Evolutionary conservation across 30 jellyfish, hydroid and myxozoan genomes (phyloP).

Genomic region (Cassiopea andromeda): DNA sequence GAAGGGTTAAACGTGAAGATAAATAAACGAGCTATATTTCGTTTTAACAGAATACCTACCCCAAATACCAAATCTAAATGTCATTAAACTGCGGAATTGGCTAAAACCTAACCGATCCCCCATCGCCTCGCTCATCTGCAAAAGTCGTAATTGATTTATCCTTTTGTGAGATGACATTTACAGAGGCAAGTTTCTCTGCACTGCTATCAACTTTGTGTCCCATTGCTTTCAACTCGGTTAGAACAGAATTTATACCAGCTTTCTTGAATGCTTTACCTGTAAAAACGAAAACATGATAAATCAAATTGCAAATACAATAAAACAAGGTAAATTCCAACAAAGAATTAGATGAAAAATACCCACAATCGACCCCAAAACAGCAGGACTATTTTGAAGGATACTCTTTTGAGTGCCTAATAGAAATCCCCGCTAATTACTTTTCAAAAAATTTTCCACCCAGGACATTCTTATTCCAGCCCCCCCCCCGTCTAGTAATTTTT

Average conservation of each 20-base stretch:
- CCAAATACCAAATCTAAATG: background rate
- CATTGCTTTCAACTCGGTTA: slow-evolving; percentile 38
- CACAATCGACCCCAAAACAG: too few relatives aligned
- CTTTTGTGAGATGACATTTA: slow-evolving; percentile 63
- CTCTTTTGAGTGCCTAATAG: too few relatives aligned
- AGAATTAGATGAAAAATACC: too few relatives aligned
- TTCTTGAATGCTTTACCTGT: slow-evolving; percentile 57
- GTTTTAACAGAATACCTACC: background rate
- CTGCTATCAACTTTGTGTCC: slow-evolving; percentile 71
- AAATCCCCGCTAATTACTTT: too few relatives aligned
- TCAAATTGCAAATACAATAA: too few relatives aligned
- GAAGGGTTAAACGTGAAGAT: too few relatives aligned
- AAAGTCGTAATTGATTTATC: slow-evolving; percentile 29
- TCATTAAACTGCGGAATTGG: background rate
- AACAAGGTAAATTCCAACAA: too few relatives aligned
- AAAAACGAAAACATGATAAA: background rate
- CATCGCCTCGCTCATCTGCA: slow-evolving; percentile 56
- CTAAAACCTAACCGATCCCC: slow-evolving; percentile 50
- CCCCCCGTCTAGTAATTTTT: too few relatives aligned
- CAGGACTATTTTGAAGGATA: too few relatives aligned
- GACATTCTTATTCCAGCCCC: too few relatives aligned
- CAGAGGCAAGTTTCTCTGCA: slow-evolving; percentile 37
- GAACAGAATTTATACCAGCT: slow-evolving; percentile 45
- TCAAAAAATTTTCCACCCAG: too few relatives aligned
- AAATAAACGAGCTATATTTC: slow-evolving; percentile 1